These are phyloP conservation scores for Drosophila lacicola DNA, from an alignment of 2,888 invertebrate genomes.

Conservation along the genomic window DNA sequence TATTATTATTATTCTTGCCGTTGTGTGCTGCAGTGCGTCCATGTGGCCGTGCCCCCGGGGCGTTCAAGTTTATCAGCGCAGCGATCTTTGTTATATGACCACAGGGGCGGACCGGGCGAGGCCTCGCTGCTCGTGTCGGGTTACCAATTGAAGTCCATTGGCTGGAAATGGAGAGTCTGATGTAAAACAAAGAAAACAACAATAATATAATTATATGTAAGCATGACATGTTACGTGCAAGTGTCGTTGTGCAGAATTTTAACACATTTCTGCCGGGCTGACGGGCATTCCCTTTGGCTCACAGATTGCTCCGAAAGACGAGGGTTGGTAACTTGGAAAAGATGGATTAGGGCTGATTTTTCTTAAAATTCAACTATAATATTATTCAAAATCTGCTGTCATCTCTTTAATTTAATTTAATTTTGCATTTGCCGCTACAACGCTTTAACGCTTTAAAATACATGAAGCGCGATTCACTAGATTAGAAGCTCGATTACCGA, in stretches of 20 bases:
- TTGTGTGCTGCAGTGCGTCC: conserved; percentile 43
- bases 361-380: too few species aligned
- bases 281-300: neutral
- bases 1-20: conserved; percentile 25
- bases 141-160: conserved; percentile 19
- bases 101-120: conserved; percentile 23
- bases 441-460: neutral
- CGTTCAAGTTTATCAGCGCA: conserved; percentile 62
- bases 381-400: too few species aligned
- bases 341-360: too few species aligned
- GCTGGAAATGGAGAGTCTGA: conserved; percentile 25
- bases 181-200: conserved; percentile 55
- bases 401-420: neutral
- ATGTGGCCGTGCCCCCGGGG: conserved; percentile 28
- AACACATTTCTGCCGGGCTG: conserved; percentile 51
- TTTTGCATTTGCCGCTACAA: too few species aligned
- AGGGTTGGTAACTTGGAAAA: neutral
- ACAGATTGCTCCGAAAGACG: neutral
- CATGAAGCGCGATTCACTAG: neutral
- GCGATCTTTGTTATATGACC: conserved; percentile 58
- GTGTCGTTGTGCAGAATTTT: conserved; percentile 56
- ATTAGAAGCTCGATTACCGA: neutral
- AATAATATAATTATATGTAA: conserved; percentile 74
- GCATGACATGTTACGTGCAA: conserved; percentile 75
- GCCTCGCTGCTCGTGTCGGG: conserved; percentile 18